Percentiles rank a stretch among this genome's conserved stretches.
phyloP scores from a whole-genome alignment of 2,797 vertebrate genomes.

The Artibeus jamaicensis region DNA sequence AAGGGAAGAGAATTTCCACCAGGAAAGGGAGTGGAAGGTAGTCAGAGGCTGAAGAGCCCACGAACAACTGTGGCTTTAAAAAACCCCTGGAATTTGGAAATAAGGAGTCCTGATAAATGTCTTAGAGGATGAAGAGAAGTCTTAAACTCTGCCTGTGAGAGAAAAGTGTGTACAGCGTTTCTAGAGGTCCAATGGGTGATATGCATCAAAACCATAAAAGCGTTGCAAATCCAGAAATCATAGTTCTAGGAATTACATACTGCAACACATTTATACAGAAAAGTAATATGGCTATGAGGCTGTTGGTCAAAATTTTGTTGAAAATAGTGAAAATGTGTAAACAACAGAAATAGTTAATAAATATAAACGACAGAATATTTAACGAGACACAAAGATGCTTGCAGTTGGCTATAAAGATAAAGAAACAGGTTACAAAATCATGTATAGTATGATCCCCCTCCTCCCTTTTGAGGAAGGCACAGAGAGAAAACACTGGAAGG shows the following conservation, averaged over 20 bases:
- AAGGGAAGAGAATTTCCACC: neutral
- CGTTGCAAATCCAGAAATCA: neutral
- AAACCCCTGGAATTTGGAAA: slow-evolving; percentile 5
- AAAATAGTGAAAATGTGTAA: slow-evolving; percentile 9
- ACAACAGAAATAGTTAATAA: neutral
- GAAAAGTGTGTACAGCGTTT: neutral
- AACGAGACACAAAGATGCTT: neutral
- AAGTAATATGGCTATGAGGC: neutral
- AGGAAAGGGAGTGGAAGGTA: neutral
- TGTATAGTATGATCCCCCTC: neutral
- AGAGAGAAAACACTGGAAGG: neutral
- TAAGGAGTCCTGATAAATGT: neutral
- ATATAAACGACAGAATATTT: neutral
- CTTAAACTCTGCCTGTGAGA: neutral
- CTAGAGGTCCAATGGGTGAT: neutral
- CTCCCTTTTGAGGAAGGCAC: neutral
- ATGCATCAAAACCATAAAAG: slow-evolving; percentile 22
- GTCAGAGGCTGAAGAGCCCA: neutral
- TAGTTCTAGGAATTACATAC: neutral
- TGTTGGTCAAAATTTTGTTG: neutral
- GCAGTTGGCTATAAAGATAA: neutral
- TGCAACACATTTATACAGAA: slow-evolving; percentile 1
- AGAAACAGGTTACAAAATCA: neutral
- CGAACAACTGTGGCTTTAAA: neutral
- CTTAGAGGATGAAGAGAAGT: neutral